Base-by-base conservation (phyloP, 2,888 invertebrate species). In the Hipparchia sbordonii region DNA sequence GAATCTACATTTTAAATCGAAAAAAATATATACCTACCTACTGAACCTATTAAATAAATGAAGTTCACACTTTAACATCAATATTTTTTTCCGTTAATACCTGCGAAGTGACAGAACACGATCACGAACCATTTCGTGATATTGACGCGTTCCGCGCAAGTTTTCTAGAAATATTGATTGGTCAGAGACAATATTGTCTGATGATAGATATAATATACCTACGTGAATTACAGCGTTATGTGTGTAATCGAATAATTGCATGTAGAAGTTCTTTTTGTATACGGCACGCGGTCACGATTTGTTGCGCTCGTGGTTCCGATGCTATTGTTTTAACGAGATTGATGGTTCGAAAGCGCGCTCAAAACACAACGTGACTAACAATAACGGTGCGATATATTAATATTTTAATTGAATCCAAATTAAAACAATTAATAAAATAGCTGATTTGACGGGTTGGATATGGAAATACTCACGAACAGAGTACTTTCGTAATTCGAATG, bases 261-360 rank as follows among this genome's bases (percentile, higher is more conserved):
- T 80, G 78, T 75, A 77, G 73, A 79, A 77, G 77, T 52, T 13
- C 45, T 68, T 82, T 83, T 82, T 82, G 81, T 78, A 79, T 77
- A 79, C 84, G 84, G 85, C 89, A 84, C 86, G 85, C 85, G 85
- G 82, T 81, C 82, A 80, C 85, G 81, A 88, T 89, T 89, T 81
- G 84, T 81, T 82, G 76, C 86, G 86, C 85, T 82, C 84, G 81
- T 82, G 85, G 84, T 85, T 81, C 82, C 79, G 78, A 82, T 82
- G 81, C 83, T 81, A 89, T 89, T 89, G 88, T 89, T 88, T 89
- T 87, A 86, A 83, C 76, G 82, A 87, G 84, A 87, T 86, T 87
- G 85, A 88, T 88, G 84, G 84, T 86, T 87, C 82, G 86, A 87
- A 88, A 86, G 84, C 82, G 82, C 84, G 79, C 79, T 81, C 77